These are phyloP conservation scores for Callyntrura sp. DNA, from an alignment of 2,888 invertebrate genomes.

Conservation along the genomic window DNA sequence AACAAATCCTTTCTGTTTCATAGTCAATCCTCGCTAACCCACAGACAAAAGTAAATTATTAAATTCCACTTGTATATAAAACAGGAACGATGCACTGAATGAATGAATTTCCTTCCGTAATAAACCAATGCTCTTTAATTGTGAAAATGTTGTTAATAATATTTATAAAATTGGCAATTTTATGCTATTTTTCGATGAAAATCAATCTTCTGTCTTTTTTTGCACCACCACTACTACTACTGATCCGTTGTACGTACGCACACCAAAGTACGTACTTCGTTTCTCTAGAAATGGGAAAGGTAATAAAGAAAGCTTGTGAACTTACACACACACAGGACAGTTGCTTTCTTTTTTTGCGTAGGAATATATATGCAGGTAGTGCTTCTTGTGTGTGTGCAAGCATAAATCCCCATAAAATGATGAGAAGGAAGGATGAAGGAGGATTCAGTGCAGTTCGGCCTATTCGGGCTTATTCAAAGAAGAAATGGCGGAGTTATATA, in stretches of 20 bases:
- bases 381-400: neutral
- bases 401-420: constrained; percentile 38
- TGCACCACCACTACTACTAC: neutral
- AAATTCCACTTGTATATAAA: too few relatives aligned
- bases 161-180: neutral
- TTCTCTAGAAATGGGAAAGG: neutral
- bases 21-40: too few relatives aligned
- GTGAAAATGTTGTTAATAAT: neutral
- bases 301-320: neutral
- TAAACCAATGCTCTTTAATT: neutral
- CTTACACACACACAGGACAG: too few relatives aligned
- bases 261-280: neutral
- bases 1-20: too few relatives aligned
- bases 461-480: constrained; percentile 75
- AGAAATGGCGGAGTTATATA: constrained; percentile 81
- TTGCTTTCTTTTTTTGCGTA: constrained; percentile 11
- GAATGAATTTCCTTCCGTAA: too few relatives aligned
- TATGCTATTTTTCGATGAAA: neutral
- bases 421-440: constrained; percentile 64
- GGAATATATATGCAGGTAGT: neutral
- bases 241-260: neutral
- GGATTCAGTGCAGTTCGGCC: constrained; percentile 74
- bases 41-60: too few relatives aligned
- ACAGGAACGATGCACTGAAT: too few relatives aligned
- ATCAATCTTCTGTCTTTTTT: neutral